These are phyloP conservation scores for Griposia aprilina DNA, from an alignment of 2,888 invertebrate genomes.

Conservation along the genomic window DNA sequence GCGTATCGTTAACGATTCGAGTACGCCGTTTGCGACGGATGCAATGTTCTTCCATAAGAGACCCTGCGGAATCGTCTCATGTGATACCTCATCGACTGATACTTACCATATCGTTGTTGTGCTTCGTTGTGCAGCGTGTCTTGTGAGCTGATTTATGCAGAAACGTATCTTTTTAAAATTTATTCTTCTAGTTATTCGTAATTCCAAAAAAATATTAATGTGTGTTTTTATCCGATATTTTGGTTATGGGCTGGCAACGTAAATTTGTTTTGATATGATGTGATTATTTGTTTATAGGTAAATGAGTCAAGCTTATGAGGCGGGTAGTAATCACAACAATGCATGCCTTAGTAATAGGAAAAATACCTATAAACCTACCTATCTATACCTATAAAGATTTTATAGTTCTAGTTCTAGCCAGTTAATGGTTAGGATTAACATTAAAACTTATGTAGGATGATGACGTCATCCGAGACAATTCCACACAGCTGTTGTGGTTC, in stretches of 20 bases:
- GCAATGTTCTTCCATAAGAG: constrained; percentile 3
- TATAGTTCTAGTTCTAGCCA: constrained; percentile 15
- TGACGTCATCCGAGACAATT: neutral
- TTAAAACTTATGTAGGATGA: constrained; percentile 9
- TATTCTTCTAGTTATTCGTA: too few species aligned
- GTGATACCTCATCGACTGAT: neutral
- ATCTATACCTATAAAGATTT: neutral
- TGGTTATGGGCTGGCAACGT: neutral
- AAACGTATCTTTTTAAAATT: too few species aligned
- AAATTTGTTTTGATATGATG: neutral
- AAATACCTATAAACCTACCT: neutral
- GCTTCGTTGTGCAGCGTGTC: neutral
- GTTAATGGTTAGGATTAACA: constrained; percentile 5
- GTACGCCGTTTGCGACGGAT: constrained; percentile 14
- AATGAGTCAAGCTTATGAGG: neutral
- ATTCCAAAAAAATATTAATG: too few species aligned
- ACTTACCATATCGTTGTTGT: neutral
- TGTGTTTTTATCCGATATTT: too few species aligned
- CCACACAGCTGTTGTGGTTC: neutral
- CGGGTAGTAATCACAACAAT: neutral
- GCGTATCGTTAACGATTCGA: constrained; percentile 28
- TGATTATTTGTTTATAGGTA: too few species aligned
- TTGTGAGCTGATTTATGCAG: too few species aligned
- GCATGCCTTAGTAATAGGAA: neutral
- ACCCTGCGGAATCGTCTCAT: neutral